These are phyloP conservation scores for Hemitrygon akajei DNA, from an alignment of 2,797 vertebrate genomes.

Conservation along the genomic window DNA sequence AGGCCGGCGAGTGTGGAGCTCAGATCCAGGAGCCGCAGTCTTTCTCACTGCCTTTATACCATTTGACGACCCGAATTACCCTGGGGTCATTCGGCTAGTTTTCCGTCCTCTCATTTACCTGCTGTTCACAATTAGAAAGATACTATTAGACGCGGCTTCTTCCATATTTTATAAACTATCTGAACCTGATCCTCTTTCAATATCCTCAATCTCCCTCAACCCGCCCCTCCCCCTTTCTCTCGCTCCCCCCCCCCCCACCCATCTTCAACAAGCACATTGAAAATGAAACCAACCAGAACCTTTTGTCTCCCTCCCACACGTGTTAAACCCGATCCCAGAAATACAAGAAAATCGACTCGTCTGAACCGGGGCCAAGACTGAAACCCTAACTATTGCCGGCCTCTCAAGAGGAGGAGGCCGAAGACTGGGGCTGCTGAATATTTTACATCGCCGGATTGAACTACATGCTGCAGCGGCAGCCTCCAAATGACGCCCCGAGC, in stretches of 20 bases:
- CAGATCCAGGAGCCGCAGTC: neutral
- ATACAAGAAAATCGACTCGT: conserved; percentile 32
- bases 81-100: conserved; percentile 21
- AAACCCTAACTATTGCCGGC: conserved; percentile 56
- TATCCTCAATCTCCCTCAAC: neutral
- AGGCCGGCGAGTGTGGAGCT: neutral
- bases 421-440: conserved; percentile 60
- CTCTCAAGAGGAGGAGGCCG: conserved; percentile 47
- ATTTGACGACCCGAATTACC: neutral
- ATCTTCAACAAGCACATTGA: conserved; percentile 46
- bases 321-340: neutral
- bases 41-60: conserved; percentile 1
- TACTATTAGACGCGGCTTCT: conserved; percentile 57
- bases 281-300: neutral
- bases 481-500: conserved; percentile 47
- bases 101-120: conserved; percentile 60
- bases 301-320: conserved; percentile 12
- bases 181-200: neutral
- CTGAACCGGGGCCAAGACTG: conserved; percentile 56
- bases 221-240: conserved; percentile 27
- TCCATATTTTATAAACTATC: conserved; percentile 47
- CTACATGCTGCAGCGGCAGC: conserved; percentile 41
- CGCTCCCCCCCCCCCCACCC: conserved; percentile 39
- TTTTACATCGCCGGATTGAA: conserved; percentile 62
- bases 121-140: conserved; percentile 66